Evolutionary conservation across 1,140 invertebrate species (phyloP).

Genomic region (Drosophila subobscura): DNA sequence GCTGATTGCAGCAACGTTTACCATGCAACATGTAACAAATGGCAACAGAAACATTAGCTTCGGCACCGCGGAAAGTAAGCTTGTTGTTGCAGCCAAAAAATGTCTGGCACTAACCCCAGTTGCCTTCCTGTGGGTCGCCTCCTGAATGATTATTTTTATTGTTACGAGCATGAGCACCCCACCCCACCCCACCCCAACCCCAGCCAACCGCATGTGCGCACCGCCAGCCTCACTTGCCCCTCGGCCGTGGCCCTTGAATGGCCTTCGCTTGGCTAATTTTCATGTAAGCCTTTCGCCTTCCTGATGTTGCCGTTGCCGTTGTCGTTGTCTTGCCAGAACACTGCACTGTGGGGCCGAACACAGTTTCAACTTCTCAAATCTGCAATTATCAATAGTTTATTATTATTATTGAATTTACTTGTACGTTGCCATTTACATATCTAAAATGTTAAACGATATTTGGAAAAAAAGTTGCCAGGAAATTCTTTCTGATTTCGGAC

Average conservation of each 20-base stretch:
- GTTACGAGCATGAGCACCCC: constrained; percentile 35
- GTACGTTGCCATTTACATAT: no score
- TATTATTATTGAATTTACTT: no score
- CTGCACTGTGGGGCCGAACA: constrained; percentile 32
- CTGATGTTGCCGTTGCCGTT: constrained; percentile 53
- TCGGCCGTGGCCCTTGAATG: constrained; percentile 4
- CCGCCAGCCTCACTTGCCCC: constrained; percentile 38
- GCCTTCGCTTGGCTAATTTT: constrained; percentile 59
- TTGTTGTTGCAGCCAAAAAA: constrained; percentile 13
- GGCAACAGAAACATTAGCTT: no score
- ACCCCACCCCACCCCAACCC: background rate
- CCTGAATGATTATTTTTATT: constrained; percentile 75
- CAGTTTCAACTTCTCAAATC: no score
- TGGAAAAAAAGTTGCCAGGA: no score
- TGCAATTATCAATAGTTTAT: no score
- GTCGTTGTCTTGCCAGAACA: constrained; percentile 44
- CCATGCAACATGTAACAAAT: no score
- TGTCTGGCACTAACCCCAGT: constrained; percentile 3
- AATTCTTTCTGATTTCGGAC: no score
- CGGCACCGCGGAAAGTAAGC: background rate
- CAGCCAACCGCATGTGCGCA: constrained; percentile 59
- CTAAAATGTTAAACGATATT: no score
- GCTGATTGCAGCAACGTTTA: constrained; percentile 9
- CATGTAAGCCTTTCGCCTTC: constrained; percentile 70
- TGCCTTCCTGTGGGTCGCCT: constrained; percentile 31